Base-by-base conservation (phyloP, 2,888 invertebrate species). In the Villa cingulata region DNA sequence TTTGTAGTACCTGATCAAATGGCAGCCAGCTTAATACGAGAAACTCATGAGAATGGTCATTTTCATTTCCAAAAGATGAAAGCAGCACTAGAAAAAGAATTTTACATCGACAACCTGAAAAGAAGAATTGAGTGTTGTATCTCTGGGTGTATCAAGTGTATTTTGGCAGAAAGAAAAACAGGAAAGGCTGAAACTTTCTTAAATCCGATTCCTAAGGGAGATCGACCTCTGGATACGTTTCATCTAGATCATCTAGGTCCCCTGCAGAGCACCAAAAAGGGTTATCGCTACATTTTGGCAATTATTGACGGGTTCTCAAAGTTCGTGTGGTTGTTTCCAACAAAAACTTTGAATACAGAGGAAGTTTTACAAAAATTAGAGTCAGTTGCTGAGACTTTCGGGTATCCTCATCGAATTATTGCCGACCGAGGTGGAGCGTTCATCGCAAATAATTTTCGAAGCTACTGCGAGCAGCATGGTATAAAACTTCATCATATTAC, bases 241-340 rank as follows among this genome's bases (percentile, higher is more conserved):
- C 62, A 65, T 41, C 37, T 60, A 10, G 64, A 65, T 38, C 65
- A 66, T 37, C 36, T 66, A 2, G 63, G 65, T 4, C 63, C 63
- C 5, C 37, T 61, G 44, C 50, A 55, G 0, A 52, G 50, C n/a
- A 53, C 53, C 9, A 49, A 46, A 19, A 55, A 51, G 19, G 29
- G 53, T 10, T 63, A 63, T 38, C 59, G 59, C 23, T 56, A 65
- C 42, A 59, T 65, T 2, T 54, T 64, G 1, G 59, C 61, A 0
- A 45, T 63, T 2, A 49, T 64, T 0, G 62, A 63, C 51, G 60
- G 53, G 1, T 63, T 61, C 44, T 60, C 62, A 0, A 64, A 64
- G 43, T 62, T 50, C 19, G 42, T 42, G 17, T 53, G 51, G 52
- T 46, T 52, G 23, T 53, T 51, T 42, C 51, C 54, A 1, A 50